Base-by-base conservation (phyloP, 2,888 invertebrate genomes). In the Anarsia innoxiella region DNA sequence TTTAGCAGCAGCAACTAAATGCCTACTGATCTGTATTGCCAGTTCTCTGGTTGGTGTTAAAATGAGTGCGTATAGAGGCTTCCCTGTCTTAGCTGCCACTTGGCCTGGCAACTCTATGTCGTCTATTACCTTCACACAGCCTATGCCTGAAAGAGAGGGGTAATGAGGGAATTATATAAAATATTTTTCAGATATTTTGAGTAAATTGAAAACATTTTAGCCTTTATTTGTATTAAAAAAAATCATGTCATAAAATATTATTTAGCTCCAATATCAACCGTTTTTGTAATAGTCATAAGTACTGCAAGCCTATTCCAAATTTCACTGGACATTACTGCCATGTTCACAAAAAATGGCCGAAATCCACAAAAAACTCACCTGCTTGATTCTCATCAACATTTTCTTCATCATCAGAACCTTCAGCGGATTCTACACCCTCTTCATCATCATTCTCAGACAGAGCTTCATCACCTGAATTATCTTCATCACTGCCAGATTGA, bases 1-100 rank as follows among this genome's bases (percentile, higher is more conserved):
- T 77, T 93, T 94, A 1, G 95, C 91, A 2, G 91, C 90, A 3
- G 90, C 89, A 23, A 86, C 86, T 26, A 99, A 74, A 79, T 98
- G 97, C 55, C 93, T 90, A 63, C 91, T 93, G 25, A 99, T 92
- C 84, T 99, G 99, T 31, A 99, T 90, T 0, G 98, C 99, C 39
- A 99, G 79, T 68, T 99, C 99, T 62, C 99, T 88, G 0, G 99
- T 99, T 0, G 99, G 99, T 0, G 98, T 96, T 33, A 99, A 69
- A 39, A 99, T 91, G 2, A 99, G 78, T 0, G 95, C 96, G 64
- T 92, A 93, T 13, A 96, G 69, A 0, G 89, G 89, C 46, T 88
- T 88, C 1, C 72, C 78, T 2, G 79, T 80, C 46, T 71, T 74
- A 10, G 59, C 53, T 2, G 53, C 49, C 2, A 61, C 53, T 4